A percentile compares a stretch with the other conserved stretches of the same genome.
Conservation (phyloP, 2,113 vertebrate genomes). For the Narcine bancroftii region DNA sequence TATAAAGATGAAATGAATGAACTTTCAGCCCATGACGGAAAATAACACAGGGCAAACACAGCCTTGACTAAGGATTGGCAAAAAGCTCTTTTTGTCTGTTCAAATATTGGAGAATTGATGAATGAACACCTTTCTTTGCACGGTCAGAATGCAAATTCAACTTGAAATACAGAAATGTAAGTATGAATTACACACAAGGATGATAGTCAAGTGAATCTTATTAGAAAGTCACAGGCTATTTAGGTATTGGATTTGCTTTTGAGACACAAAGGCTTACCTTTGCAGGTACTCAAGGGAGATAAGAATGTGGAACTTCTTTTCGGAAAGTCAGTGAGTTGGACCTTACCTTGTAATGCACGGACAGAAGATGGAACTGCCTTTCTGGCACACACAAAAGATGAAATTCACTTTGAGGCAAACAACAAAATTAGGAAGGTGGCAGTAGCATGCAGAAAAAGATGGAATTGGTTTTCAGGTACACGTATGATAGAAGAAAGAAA, state of each 20-base stretch:
- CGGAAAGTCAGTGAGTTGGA: not conserved
- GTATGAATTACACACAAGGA: not conserved
- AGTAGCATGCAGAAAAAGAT: not conserved
- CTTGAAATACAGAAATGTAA: not conserved
- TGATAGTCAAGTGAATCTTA: not conserved
- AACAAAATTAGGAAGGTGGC: not conserved
- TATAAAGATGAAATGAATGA: not conserved
- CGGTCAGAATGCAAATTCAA: not conserved
- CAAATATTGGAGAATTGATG: not conserved
- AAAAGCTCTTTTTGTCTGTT: not conserved
- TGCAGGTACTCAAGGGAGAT: not conserved
- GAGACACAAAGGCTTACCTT: not conserved
- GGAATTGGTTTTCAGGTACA: not conserved
- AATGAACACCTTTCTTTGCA: not conserved
- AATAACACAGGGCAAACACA: not conserved
- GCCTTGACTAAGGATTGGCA: no score
- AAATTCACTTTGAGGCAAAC: not conserved
- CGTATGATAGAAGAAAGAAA: not conserved
- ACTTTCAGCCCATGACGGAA: not conserved
- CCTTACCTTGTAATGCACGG: not conserved
- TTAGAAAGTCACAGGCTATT: not conserved
- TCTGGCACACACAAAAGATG: not conserved
- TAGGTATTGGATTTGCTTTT: not conserved
- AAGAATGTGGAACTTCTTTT: not conserved
- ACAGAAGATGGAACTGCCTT: slow-evolving; percentile 5